Conservation (phyloP, 2,888 invertebrate species). For the Carabus problematicus region DNA sequence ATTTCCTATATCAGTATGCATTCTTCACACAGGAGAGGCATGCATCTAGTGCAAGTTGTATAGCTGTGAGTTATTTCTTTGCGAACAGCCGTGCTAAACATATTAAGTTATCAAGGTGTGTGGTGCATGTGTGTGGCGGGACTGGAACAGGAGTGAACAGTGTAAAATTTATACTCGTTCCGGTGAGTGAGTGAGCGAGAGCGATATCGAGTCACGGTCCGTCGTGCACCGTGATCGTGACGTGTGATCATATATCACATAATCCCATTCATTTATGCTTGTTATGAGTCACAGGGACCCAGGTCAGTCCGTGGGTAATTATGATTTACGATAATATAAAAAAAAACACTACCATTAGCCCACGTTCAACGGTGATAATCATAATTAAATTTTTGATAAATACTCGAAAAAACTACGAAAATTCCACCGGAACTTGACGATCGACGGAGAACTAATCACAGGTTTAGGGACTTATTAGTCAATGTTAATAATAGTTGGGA, state of each 20-base stretch:
- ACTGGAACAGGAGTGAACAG: constrained; percentile 7
- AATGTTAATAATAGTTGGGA: no score
- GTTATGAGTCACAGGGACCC: constrained; percentile 31
- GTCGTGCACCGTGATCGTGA: constrained; percentile 9
- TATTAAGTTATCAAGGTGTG: constrained; percentile 27
- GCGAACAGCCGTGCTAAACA: constrained; percentile 7
- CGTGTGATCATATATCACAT: constrained; percentile 28
- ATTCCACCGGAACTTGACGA: no score
- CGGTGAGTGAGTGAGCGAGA: neutral
- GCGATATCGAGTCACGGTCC: constrained; percentile 1
- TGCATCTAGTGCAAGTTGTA: no score
- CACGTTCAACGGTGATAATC: constrained; percentile 13
- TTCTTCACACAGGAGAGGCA: no score
- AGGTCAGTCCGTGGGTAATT: constrained; percentile 45
- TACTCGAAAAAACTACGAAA: neutral
- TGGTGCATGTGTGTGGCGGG: constrained; percentile 16
- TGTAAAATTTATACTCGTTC: constrained; percentile 9
- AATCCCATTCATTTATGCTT: constrained; percentile 25
- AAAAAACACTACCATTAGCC: constrained; percentile 40
- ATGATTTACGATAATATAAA: constrained; percentile 48
- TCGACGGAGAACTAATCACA: no score
- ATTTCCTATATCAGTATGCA: no score
- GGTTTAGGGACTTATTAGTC: no score
- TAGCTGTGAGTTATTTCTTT: no score
- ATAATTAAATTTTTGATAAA: constrained; percentile 33